These are phyloP conservation scores for Epirrita christyi DNA, from an alignment of 2,888 invertebrate genomes.

Conservation along the genomic window DNA sequence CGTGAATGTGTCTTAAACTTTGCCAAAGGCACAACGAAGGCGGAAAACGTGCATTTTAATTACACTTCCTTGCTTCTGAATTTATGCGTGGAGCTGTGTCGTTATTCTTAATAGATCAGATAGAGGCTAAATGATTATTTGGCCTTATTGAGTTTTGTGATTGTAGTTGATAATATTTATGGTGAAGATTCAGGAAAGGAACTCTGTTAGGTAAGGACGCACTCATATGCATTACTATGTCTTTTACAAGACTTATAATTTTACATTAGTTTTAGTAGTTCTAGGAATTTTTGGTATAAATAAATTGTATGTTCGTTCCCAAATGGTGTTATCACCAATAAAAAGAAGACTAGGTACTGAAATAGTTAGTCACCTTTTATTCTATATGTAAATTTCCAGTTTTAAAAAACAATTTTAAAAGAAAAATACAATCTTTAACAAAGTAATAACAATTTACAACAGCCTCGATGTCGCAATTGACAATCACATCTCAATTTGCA, in stretches of 20 bases:
- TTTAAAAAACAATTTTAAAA: too few relatives aligned
- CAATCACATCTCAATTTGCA: constrained; percentile 19
- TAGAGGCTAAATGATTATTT: constrained; percentile 66
- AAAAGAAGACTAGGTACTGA: too few relatives aligned
- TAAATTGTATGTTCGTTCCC: too few relatives aligned
- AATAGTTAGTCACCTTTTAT: too few relatives aligned
- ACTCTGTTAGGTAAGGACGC: neutral
- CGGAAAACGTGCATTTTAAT: constrained; percentile 74
- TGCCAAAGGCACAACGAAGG: constrained; percentile 39
- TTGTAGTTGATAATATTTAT: constrained; percentile 30
- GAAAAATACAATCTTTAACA: neutral
- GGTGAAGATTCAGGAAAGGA: constrained; percentile 26
- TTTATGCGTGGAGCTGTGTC: constrained; percentile 64
- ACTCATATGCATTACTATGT: constrained; percentile 17
- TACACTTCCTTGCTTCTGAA: constrained; percentile 64
- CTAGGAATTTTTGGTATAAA: too few relatives aligned
- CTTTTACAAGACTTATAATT: too few relatives aligned
- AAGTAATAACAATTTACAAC: constrained; percentile 8
- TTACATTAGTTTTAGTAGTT: too few relatives aligned
- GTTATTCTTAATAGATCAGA: constrained; percentile 68
- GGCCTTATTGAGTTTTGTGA: constrained; percentile 47
- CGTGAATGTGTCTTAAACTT: constrained; percentile 42
- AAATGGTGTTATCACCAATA: too few relatives aligned
- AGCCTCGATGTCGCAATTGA: constrained; percentile 15
- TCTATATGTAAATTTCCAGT: too few relatives aligned